Evolutionary conservation across 2,797 vertebrate genomes (phyloP).

Genomic region (Jordanella pulchra): DNA sequence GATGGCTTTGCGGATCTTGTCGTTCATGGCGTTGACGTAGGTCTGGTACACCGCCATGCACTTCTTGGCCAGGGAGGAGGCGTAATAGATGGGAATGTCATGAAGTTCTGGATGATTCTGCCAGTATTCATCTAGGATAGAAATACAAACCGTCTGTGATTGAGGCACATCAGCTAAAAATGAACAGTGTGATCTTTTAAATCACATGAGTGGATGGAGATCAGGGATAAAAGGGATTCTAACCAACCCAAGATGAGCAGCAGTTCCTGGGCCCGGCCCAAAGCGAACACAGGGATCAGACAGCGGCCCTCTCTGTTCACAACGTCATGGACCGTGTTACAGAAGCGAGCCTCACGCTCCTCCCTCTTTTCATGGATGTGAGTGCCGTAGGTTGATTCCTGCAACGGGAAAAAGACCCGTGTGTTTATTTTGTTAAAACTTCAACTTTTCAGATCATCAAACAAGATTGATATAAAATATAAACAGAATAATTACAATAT

Average conservation of each 20-base stretch:
- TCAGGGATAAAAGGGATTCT: background rate
- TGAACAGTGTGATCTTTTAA: too few species aligned
- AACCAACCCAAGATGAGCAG: conserved; percentile 95
- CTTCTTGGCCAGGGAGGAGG: conserved; percentile 96
- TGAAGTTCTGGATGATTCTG: conserved; percentile 98
- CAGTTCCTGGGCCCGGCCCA: conserved; percentile 93
- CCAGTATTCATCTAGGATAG: conserved; percentile 88
- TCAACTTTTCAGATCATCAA: background rate
- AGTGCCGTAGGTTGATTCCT: conserved; percentile 96
- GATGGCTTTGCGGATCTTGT: conserved; percentile 98
- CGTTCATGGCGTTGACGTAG: conserved; percentile 96
- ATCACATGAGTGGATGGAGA: background rate
- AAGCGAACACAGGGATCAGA: conserved; percentile 85
- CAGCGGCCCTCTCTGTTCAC: conserved; percentile 93
- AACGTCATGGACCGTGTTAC: conserved; percentile 94
- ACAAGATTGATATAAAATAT: background rate
- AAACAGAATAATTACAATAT: too few species aligned
- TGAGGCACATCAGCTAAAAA: background rate
- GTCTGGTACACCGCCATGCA: conserved; percentile 99
- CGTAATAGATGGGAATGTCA: conserved; percentile 95
- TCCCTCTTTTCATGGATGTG: conserved; percentile 96
- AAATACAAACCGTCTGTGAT: background rate
- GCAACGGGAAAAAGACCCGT: background rate
- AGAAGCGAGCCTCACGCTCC: conserved; percentile 93
- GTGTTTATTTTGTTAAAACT: background rate